A percentile compares a stretch with the other conserved stretches of the same genome.
Evolutionary conservation across 2,888 invertebrate genomes (phyloP).

Genomic region (Stomorhina lunata): DNA sequence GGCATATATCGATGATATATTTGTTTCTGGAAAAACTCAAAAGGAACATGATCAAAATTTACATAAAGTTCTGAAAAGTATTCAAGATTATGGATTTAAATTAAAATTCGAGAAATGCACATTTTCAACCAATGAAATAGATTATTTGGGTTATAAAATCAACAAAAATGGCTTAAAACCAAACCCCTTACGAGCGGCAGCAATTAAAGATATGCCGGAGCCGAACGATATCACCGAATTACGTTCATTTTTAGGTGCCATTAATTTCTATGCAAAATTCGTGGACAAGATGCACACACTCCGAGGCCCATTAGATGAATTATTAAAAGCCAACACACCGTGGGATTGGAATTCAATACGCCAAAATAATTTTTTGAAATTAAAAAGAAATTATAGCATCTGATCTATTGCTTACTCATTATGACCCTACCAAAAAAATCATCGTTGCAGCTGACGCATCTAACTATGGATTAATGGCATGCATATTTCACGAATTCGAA

Average conservation of each 20-base stretch:
- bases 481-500: conserved; percentile 62
- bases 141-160: conserved; percentile 55
- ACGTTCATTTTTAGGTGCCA: conserved; percentile 57
- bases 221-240: conserved; percentile 53
- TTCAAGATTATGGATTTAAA: conserved; percentile 56
- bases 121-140: conserved; percentile 54
- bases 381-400: conserved; percentile 32
- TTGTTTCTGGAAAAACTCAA: conserved; percentile 48
- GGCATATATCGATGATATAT: conserved; percentile 57
- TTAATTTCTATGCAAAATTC: conserved; percentile 58
- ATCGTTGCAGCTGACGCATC: conserved; percentile 65
- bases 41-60: conserved; percentile 43
- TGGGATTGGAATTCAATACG: conserved; percentile 29
- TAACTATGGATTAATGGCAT: conserved; percentile 60
- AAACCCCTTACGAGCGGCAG: conserved; percentile 38
- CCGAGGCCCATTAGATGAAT: conserved; percentile 51
- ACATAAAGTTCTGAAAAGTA: conserved; percentile 12
- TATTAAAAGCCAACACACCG: conserved; percentile 20
- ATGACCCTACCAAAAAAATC: conserved; percentile 55
- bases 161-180: conserved; percentile 58
- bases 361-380: conserved; percentile 16
- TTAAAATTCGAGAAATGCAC: conserved; percentile 62
- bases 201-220: conserved; percentile 55
- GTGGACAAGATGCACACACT: conserved; percentile 36
- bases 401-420: conserved; percentile 52